A percentile compares a stretch with the other conserved stretches of the same genome.
Evolutionary conservation across 2,888 invertebrate genomes (phyloP).

Genomic region (Dynastes maya): DNA sequence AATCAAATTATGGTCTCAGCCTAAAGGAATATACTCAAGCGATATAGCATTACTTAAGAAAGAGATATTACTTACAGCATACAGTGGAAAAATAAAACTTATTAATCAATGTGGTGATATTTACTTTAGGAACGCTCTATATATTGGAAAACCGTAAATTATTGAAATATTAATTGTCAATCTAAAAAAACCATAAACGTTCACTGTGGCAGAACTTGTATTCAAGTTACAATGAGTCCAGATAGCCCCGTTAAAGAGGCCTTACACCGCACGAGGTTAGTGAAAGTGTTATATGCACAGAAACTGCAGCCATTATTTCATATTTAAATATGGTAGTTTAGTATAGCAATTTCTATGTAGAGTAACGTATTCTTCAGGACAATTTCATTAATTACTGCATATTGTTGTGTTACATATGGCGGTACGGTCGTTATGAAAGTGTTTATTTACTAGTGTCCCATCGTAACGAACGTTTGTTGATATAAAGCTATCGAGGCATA

Average conservation of each 20-base stretch:
- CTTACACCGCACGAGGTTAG: slow-evolving; percentile 43
- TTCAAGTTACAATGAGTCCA: slow-evolving; percentile 4
- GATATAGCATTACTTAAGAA: too few species aligned
- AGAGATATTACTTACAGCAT: too few species aligned
- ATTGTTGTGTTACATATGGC: neutral
- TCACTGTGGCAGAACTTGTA: neutral
- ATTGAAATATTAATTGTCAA: too few species aligned
- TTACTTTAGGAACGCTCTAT: too few species aligned
- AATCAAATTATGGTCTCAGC: too few species aligned
- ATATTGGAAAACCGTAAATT: too few species aligned
- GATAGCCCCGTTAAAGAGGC: slow-evolving; percentile 20
- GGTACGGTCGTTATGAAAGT: neutral
- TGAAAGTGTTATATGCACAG: slow-evolving; percentile 37
- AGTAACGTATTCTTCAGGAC: neutral
- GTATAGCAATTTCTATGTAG: slow-evolving; percentile 23
- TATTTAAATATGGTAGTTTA: slow-evolving; percentile 23
- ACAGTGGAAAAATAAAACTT: too few species aligned
- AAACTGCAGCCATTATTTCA: slow-evolving; percentile 37
- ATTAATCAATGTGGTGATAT: too few species aligned
- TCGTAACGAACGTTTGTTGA: neutral
- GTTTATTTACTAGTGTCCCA: neutral
- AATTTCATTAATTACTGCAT: neutral
- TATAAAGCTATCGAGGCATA: neutral
- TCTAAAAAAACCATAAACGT: neutral
- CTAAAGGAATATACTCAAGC: too few species aligned